Percentiles rank a stretch among this genome's conserved stretches.
These are phyloP conservation scores for Solenodon paradoxus DNA, from an alignment of 2,113 vertebrate genomes.

Conservation along the genomic window DNA sequence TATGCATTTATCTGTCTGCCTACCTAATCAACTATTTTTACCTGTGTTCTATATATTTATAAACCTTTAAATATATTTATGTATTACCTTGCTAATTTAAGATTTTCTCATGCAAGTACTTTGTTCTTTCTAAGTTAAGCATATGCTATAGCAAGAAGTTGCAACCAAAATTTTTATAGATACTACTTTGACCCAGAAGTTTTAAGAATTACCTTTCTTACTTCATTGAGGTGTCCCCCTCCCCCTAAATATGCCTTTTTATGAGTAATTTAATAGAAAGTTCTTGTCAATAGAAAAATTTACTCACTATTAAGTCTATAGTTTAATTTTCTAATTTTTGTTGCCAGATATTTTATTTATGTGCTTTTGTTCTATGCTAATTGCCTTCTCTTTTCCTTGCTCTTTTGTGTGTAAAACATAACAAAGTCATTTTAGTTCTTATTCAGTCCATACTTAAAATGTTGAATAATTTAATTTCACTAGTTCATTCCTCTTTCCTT, in stretches of 20 bases:
- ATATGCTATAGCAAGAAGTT: not conserved
- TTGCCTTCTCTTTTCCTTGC: not conserved
- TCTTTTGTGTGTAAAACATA: not conserved
- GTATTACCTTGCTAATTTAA: not conserved
- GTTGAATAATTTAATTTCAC: not conserved
- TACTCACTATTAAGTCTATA: not conserved
- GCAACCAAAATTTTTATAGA: not conserved
- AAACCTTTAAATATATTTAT: too few species aligned
- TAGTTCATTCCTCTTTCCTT: constrained; percentile 34
- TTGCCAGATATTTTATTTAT: not conserved
- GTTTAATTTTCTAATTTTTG: not conserved
- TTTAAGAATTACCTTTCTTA: not conserved
- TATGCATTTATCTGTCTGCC: not conserved
- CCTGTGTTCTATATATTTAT: not conserved
- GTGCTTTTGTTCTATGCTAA: not conserved
- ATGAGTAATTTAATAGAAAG: not conserved
- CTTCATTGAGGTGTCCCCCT: not conserved
- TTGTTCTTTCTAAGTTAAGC: not conserved
- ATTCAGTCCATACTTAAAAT: not conserved
- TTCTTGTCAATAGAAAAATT: constrained; percentile 5
- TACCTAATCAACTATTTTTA: not conserved
- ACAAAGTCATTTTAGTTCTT: not conserved
- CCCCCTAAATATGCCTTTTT: too few species aligned
- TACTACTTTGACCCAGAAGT: not conserved
- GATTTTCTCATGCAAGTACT: not conserved